Evolutionary conservation across 2,888 invertebrate species (phyloP).

Genomic region (Ophioninae sp.): DNA sequence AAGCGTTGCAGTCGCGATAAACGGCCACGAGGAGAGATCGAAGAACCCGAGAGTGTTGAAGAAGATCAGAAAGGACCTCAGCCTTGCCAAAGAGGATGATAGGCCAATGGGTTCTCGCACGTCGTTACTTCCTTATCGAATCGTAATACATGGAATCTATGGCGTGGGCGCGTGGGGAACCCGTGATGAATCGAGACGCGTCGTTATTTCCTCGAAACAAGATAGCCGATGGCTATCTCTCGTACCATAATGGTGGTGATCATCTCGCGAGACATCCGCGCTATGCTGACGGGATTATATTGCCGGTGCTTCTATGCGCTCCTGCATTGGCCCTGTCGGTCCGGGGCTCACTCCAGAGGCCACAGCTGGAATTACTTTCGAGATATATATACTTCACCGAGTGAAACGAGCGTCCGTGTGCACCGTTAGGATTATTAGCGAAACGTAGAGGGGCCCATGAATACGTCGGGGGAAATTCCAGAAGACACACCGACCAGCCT

Average conservation of each 20-base stretch:
- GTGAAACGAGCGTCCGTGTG: slow-evolving; percentile 38
- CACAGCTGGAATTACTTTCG: slow-evolving; percentile 60
- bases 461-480: slow-evolving; percentile 35
- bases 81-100: slow-evolving; percentile 18
- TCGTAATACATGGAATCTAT: slow-evolving; percentile 64
- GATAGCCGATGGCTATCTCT: slow-evolving; percentile 64
- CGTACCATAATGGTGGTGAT: slow-evolving; percentile 62
- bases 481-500: slow-evolving; percentile 13
- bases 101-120: slow-evolving; percentile 51
- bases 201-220: slow-evolving; percentile 64
- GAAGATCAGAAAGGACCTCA: slow-evolving; percentile 47
- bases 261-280: slow-evolving; percentile 62
- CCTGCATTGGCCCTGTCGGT: slow-evolving; percentile 33
- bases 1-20: background rate
- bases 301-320: slow-evolving; percentile 47
- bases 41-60: slow-evolving; percentile 16
- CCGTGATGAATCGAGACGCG: slow-evolving; percentile 64
- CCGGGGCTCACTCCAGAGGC: slow-evolving; percentile 43
- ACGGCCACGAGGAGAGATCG: slow-evolving; percentile 1
- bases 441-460: slow-evolving; percentile 34
- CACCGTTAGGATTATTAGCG: slow-evolving; percentile 62
- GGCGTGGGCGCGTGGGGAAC: slow-evolving; percentile 59
- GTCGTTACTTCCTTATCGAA: slow-evolving; percentile 65
- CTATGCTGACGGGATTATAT: slow-evolving; percentile 53
- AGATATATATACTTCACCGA: slow-evolving; percentile 41